Evolutionary conservation across 1,140 invertebrate species (phyloP).

Genomic region (Orchesella cincta): DNA sequence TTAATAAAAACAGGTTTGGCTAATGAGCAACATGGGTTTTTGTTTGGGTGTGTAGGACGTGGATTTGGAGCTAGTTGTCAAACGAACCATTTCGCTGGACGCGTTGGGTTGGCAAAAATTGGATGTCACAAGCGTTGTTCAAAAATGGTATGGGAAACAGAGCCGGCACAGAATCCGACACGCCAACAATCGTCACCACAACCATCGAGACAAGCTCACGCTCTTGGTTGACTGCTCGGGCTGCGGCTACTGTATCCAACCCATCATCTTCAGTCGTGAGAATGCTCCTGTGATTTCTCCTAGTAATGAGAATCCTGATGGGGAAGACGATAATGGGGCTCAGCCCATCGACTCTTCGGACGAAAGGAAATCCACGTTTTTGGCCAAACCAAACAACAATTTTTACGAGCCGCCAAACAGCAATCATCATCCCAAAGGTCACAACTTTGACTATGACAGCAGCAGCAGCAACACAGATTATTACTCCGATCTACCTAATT

Average conservation of each 20-base stretch:
- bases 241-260: constrained; percentile 65
- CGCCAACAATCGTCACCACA: constrained; percentile 41
- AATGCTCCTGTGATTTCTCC: too few relatives aligned
- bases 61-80: constrained; percentile 57
- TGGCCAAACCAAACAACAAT: too few relatives aligned
- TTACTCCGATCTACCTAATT: neutral
- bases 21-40: constrained; percentile 9
- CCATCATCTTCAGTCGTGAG: constrained; percentile 62
- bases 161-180: constrained; percentile 47
- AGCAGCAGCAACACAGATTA: neutral
- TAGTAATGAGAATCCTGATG: constrained; percentile 22
- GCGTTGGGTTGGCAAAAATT: constrained; percentile 81
- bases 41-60: constrained; percentile 50
- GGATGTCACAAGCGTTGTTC: constrained; percentile 76
- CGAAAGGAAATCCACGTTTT: too few relatives aligned
- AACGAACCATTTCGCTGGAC: constrained; percentile 67
- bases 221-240: constrained; percentile 82
- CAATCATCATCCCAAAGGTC: too few relatives aligned
- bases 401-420: too few relatives aligned
- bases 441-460: neutral
- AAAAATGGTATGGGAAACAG: constrained; percentile 64
- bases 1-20: constrained; percentile 32
- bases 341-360: neutral
- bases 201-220: constrained; percentile 63
- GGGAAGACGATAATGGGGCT: constrained; percentile 26